Conservation (phyloP, 2,888 invertebrate species). For the Antitype chi region DNA sequence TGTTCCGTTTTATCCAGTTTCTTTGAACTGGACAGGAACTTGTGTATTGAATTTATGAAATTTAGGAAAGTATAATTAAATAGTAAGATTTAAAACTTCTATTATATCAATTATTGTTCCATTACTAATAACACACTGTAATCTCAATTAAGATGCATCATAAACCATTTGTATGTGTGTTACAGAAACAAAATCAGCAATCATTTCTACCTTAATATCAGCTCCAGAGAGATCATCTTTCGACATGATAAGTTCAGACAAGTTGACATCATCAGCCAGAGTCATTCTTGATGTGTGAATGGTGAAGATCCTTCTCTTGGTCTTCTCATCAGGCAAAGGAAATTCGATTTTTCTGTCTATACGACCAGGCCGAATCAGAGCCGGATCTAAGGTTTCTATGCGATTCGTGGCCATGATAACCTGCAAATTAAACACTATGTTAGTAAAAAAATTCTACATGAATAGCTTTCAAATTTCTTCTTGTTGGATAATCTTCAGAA, state of each 20-base stretch:
- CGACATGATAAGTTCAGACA: constrained; percentile 99
- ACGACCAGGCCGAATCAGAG: constrained; percentile 99
- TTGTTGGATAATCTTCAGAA: background rate
- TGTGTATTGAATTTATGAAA: background rate
- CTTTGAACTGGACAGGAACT: background rate
- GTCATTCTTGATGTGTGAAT: constrained; percentile 99
- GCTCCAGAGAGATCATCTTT: constrained; percentile 99
- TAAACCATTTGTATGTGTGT: background rate
- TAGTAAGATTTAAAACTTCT: background rate
- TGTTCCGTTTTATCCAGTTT: background rate
- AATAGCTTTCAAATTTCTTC: background rate
- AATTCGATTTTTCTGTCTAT: constrained; percentile 99
- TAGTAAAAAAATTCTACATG: constrained; percentile 1
- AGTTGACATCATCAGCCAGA: constrained; percentile 98
- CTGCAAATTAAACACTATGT: constrained; percentile 80
- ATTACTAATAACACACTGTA: background rate
- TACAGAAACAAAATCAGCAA: background rate
- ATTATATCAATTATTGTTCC: background rate
- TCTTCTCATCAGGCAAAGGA: constrained; percentile 99
- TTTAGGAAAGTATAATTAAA: background rate
- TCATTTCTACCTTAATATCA: constrained; percentile 94
- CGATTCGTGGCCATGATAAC: constrained; percentile 99
- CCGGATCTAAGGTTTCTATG: constrained; percentile 99
- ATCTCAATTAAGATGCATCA: background rate
- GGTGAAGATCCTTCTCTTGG: constrained; percentile 98